Percentiles rank a stretch among this genome's conserved stretches.
Conservation (phyloP, 2,797 vertebrate genomes). For the Lagocephalus sceleratus region DNA sequence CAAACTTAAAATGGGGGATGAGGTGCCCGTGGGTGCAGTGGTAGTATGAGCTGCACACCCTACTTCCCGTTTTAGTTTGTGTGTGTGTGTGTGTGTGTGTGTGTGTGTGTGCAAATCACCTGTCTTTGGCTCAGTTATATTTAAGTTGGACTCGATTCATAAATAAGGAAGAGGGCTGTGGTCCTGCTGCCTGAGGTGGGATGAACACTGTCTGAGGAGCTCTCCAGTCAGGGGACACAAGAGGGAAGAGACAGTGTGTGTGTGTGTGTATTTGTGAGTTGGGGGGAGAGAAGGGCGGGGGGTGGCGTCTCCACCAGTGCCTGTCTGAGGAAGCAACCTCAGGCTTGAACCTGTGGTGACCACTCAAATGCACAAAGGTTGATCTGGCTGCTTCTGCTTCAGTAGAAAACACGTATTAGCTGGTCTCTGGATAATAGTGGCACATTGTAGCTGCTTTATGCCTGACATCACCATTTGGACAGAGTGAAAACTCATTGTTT, state of each 20-base stretch:
- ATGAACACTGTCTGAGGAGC: slow-evolving; percentile 67
- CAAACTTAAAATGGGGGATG: slow-evolving; percentile 64
- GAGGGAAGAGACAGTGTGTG: slow-evolving; percentile 60
- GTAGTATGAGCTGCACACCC: slow-evolving; percentile 19
- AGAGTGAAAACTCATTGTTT: slow-evolving; percentile 46
- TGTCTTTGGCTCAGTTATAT: slow-evolving; percentile 84
- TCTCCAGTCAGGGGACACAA: slow-evolving; percentile 66
- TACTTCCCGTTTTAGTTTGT: slow-evolving; percentile 58
- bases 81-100: slow-evolving; percentile 57
- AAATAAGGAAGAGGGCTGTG: slow-evolving; percentile 81
- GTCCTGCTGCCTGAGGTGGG: slow-evolving; percentile 62
- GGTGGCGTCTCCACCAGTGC: slow-evolving; percentile 70
- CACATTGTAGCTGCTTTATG: slow-evolving; percentile 53
- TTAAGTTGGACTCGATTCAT: slow-evolving; percentile 90
- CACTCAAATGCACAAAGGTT: slow-evolving; percentile 64
- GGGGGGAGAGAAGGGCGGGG: slow-evolving; percentile 54
- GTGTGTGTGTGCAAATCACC: slow-evolving; percentile 81
- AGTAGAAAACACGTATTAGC: slow-evolving; percentile 62
- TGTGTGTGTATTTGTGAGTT: slow-evolving; percentile 21
- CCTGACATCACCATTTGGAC: slow-evolving; percentile 57
- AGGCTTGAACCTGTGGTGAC: slow-evolving; percentile 70
- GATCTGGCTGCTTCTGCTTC: slow-evolving; percentile 59
- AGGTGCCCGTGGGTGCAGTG: slow-evolving; percentile 34
- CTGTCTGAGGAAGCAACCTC: slow-evolving; percentile 71
- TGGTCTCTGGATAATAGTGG: slow-evolving; percentile 40